These are phyloP conservation scores for Allolobophora icterica DNA, from an alignment of 2,888 invertebrate genomes.

Conservation along the genomic window DNA sequence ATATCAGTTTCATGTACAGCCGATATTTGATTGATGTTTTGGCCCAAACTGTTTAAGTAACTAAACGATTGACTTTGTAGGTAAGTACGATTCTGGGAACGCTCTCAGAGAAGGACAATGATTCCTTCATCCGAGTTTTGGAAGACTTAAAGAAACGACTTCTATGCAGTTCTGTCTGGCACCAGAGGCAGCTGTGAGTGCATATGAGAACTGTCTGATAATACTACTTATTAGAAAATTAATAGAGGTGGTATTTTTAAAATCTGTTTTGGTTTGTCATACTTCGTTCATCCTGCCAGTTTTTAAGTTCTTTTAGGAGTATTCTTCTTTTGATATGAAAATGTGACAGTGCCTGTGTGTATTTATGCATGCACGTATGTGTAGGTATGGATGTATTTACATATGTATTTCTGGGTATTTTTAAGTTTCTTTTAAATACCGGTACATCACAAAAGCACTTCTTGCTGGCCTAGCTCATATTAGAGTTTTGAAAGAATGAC, in stretches of 20 bases:
- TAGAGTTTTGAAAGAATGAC: neutral
- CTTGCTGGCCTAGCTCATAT: neutral
- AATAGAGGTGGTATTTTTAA: neutral
- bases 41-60: neutral
- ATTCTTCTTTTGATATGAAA: neutral
- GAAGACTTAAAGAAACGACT: neutral
- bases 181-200: slow-evolving; percentile 21
- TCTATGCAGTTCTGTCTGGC: neutral
- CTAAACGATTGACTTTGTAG: neutral
- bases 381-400: neutral
- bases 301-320: neutral
- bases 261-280: neutral
- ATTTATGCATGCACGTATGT: neutral
- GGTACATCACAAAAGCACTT: neutral
- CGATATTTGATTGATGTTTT: neutral
- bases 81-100: neutral
- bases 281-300: neutral
- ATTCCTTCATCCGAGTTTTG: neutral
- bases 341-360: neutral
- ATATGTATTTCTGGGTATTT: neutral
- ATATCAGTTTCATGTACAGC: neutral
- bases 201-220: neutral
- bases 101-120: neutral
- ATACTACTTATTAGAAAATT: neutral
- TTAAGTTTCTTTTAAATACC: neutral